Evolutionary conservation across 2,888 invertebrate species (phyloP), one percentile per base, ranked within the genome.

Genomic region (Dynastes tityus): DNA sequence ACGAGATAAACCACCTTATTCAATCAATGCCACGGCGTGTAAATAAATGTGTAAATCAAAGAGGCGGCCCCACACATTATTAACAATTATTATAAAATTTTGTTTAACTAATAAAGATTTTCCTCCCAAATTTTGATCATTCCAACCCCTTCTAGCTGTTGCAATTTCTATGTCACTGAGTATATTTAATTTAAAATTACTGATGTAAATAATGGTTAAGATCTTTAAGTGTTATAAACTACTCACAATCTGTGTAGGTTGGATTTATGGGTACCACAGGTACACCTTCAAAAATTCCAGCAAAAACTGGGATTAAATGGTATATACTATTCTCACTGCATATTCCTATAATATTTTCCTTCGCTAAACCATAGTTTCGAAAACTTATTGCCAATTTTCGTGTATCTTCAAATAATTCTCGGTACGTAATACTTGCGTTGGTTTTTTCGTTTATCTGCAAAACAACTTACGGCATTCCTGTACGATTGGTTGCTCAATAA

Each of bases 241-340:
- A 77, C 58, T 78, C 64, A 78, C 78, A 51, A 63, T 78, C 71
- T 45, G 70, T 78, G 29, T 78, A 78, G 29, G 27, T 64, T 6
- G 71, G 53, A 53, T 61, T 78, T 64, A 73, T 71, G 22, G 64
- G 73, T 29, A 64, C 64, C 6, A 78, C 22, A 0, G 78, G 78
- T 16, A 71, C 0, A 16, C 16, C 16, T 16, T 16, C 16, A 16
- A 64, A 78, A 29, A 78, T 29, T 11, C 63, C 53, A 16, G 78
- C 71, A 22, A 78, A 16, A n/a, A 78, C 49, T 3, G 78, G 78
- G 29, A 78, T 51, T 22, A 45, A 63, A 16, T 63, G 63, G 27
- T 78, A 13, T 16, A 64, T 32, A 22, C 70, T 64, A 37, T 78
- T 78, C 58, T 73, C 73, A 45, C 78, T 64, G 63, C 73, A 71